A percentile compares a stretch with the other conserved stretches of the same genome.
Evolutionary conservation across 2,113 vertebrate genomes (phyloP).

Genomic region (Eudyptes chrysolophus): DNA sequence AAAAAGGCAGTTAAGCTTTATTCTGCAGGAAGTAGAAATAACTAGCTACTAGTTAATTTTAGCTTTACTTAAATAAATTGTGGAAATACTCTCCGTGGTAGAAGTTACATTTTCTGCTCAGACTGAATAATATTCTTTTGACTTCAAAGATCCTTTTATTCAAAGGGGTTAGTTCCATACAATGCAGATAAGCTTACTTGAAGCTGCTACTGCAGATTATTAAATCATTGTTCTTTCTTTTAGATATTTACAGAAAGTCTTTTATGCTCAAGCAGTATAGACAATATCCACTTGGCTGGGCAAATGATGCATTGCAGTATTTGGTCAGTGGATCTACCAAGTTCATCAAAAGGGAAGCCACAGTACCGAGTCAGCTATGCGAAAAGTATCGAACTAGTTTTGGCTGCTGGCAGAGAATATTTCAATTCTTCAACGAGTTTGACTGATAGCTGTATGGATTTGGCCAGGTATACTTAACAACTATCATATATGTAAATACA

Average conservation of each 20-base stretch:
- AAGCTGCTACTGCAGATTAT: neutral
- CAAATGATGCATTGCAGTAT: slow-evolving; percentile 89
- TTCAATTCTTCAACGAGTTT: slow-evolving; percentile 93
- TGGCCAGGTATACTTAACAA: slow-evolving; percentile 80
- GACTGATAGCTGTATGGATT: slow-evolving; percentile 89
- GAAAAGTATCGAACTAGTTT: slow-evolving; percentile 85
- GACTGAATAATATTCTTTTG: neutral
- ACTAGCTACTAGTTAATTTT: neutral
- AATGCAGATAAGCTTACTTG: neutral
- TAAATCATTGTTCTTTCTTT: neutral
- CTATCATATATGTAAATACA: neutral
- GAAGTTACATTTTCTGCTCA: neutral
- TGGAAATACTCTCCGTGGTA: neutral
- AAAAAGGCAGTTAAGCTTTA: neutral
- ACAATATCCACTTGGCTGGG: slow-evolving; percentile 90
- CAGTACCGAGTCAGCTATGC: slow-evolving; percentile 79
- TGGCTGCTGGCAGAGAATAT: slow-evolving; percentile 92
- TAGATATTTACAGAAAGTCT: slow-evolving; percentile 95
- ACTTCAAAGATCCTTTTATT: neutral
- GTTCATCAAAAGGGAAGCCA: slow-evolving; percentile 76
- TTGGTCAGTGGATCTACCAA: slow-evolving; percentile 61
- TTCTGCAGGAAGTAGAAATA: neutral
- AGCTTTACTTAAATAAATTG: neutral
- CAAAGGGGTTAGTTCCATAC: neutral
- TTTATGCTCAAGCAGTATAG: slow-evolving; percentile 88